Evolutionary conservation across 2,888 invertebrate genomes (phyloP), one percentile per base, ranked within the genome.

Genomic region (Amblyjoppa fuscipennis): DNA sequence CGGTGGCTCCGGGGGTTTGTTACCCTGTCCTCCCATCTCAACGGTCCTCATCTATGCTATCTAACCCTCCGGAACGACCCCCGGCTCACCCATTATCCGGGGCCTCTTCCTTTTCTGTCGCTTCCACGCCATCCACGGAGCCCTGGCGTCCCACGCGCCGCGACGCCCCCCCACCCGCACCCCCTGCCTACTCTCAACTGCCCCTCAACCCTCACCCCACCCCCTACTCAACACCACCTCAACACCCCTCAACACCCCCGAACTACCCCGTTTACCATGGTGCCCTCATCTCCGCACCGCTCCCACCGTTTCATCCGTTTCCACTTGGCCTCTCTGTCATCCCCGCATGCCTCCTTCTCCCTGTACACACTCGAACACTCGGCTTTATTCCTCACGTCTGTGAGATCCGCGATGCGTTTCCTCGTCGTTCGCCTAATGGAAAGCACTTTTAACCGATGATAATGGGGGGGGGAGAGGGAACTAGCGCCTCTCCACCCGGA

Each of bases 381-480:
- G 31, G 61, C 90, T 91, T 91, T 91, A 89, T 92, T 91, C 89
- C 84, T 88, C 86, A 85, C 86, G 88, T 79, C 90, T 89, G 90
- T 88, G 89, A 49, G 25, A 45, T 41, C 45, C 56, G 71, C 64
- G 49, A 56, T 66, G 80, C 80, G 66, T 73, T 71, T 73, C 73
- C 71, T 80, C 80, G 64, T 66, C 90, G 90, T 41, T 13, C 61
- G 66, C 66, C 90, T 92, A 91, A 92, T 92, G 92, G 91, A 92
- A 92, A 92, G 92, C 91, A 91, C 91, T 92, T 92, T 92, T 91
- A 91, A 91, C 90, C 89, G 90, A 92, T 92, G 90, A 90, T 92
- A 92, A 92, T 92, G 91, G 90, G 90, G 91, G 90, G 90, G 89
- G 6, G 6, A 25, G 59, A 11, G 28, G 11, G 41, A 64, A n/a